phyloP scores from a whole-genome alignment of 2,888 invertebrate species.

The Drosophila prolongata region DNA sequence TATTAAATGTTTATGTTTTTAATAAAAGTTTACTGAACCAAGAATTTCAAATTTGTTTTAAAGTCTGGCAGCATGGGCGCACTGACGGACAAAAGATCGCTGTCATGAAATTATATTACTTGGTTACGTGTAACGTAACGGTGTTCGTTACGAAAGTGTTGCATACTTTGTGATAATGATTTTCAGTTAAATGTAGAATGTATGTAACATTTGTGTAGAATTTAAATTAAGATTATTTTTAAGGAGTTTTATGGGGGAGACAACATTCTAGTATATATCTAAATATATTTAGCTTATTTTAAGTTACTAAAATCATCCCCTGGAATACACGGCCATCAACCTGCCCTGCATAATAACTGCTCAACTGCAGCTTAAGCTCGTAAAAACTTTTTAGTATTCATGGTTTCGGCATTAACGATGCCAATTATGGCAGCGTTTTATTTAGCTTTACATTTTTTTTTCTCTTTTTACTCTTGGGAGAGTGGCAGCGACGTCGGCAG shows the following conservation, averaged over 20 bases:
- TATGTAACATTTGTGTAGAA: not conserved
- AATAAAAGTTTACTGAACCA: not conserved
- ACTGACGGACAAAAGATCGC: no score
- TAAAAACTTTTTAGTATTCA: constrained; percentile 73
- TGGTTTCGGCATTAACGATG: constrained; percentile 75
- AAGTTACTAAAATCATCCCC: not conserved
- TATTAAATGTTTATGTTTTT: constrained; percentile 45
- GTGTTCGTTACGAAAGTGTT: no score
- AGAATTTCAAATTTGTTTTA: not conserved
- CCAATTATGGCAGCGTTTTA: constrained; percentile 77
- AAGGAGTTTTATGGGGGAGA: not conserved
- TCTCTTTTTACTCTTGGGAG: constrained; percentile 54
- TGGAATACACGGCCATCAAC: not conserved
- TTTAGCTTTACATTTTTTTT: constrained; percentile 41
- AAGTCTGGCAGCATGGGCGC: no score
- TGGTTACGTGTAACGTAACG: no score
- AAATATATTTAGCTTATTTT: not conserved
- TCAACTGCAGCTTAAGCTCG: constrained; percentile 55
- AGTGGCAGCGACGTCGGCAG: constrained; percentile 36
- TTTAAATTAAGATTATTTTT: not conserved
- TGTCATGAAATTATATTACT: no score
- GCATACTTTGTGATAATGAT: no score
- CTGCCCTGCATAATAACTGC: constrained; percentile 24
- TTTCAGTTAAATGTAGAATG: not conserved
- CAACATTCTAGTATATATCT: no score